These are phyloP conservation scores for Aptenodytes patagonicus DNA, from an alignment of 2,113 vertebrate species.

Conservation along the genomic window DNA sequence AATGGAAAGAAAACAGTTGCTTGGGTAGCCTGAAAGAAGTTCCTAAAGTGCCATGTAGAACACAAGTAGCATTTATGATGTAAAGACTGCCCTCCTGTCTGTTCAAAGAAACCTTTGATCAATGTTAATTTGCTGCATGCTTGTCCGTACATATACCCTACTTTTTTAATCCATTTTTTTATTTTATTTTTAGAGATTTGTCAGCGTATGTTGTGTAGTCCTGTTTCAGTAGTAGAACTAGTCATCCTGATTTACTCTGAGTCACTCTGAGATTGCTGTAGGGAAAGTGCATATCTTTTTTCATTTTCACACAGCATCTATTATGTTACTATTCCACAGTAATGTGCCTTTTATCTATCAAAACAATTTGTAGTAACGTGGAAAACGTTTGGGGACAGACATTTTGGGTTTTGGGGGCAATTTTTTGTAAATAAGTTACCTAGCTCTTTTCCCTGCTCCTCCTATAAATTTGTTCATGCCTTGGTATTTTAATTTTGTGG, in stretches of 20 bases:
- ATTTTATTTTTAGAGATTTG: neutral
- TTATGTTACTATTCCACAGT: neutral
- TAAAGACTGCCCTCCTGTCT: neutral
- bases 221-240: neutral
- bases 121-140: neutral
- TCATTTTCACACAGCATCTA: neutral
- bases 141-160: rapidly evolving
- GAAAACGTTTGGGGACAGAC: neutral
- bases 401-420: neutral
- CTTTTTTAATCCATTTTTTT: too few relatives aligned
- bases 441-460: neutral
- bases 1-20: neutral
- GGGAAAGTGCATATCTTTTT: neutral
- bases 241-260: neutral
- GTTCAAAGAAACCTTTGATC: neutral
- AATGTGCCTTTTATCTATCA: neutral
- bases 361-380: neutral
- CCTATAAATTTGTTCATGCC: neutral
- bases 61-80: neutral
- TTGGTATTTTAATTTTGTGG: neutral
- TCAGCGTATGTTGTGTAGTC: rapidly evolving
- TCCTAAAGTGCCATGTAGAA: neutral
- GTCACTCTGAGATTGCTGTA: neutral
- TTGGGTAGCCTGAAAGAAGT: neutral
- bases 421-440: neutral